Conservation (phyloP, 2,888 invertebrate genomes). For the Tinea semifulvella region DNA sequence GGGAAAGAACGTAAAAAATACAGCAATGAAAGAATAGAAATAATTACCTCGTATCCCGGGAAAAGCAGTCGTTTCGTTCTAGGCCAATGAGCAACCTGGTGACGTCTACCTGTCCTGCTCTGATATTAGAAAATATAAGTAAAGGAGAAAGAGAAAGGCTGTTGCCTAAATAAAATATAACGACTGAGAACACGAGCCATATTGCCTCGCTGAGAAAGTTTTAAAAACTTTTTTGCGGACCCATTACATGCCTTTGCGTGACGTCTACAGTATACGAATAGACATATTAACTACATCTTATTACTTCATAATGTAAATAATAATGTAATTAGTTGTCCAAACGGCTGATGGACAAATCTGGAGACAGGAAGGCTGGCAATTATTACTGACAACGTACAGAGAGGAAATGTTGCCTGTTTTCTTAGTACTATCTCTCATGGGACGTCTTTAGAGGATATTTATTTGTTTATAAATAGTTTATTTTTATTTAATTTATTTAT, state of each 20-base stretch:
- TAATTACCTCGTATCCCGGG: constrained; percentile 67
- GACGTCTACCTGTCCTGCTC: constrained; percentile 40
- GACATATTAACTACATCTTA: neutral
- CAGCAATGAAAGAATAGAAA: constrained; percentile 66
- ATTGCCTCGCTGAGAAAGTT: constrained; percentile 68
- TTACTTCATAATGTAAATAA: neutral
- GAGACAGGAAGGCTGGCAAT: too few relatives aligned
- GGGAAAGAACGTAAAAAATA: constrained; percentile 55
- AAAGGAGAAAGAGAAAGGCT: constrained; percentile 41
- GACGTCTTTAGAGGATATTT: too few relatives aligned
- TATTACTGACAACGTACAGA: too few relatives aligned
- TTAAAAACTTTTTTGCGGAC: constrained; percentile 68
- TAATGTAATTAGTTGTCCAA: too few relatives aligned
- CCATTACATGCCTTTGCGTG: constrained; percentile 58
- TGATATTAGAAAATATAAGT: constrained; percentile 24
- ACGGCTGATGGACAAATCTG: too few relatives aligned
- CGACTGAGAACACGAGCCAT: constrained; percentile 66
- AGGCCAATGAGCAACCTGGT: constrained; percentile 26
- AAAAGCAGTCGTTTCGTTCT: constrained; percentile 47
- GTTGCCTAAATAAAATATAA: constrained; percentile 65
- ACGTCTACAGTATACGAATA: constrained; percentile 15
- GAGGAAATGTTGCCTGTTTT: too few relatives aligned
- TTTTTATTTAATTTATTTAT: neutral
- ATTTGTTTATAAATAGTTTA: too few relatives aligned
- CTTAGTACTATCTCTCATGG: too few relatives aligned